Percentiles rank a stretch among this genome's conserved stretches.
Evolutionary conservation across 2,113 vertebrate species (phyloP).

Genomic region (Prunella himalayana): DNA sequence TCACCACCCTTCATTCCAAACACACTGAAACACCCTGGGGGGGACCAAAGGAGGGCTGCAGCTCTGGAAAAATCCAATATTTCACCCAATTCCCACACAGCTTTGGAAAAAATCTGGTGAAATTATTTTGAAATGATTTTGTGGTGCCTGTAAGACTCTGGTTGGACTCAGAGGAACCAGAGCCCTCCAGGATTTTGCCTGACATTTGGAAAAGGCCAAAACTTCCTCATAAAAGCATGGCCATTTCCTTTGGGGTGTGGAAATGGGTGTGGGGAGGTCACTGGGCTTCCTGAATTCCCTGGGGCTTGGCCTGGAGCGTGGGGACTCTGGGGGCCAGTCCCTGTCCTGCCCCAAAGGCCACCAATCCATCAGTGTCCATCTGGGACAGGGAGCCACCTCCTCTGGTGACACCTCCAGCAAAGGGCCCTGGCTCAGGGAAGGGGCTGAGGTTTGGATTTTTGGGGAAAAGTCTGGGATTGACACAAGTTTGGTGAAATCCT

Average conservation of each 20-base stretch:
- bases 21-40: background rate
- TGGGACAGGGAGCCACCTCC: background rate
- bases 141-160: background rate
- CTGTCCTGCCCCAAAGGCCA: background rate
- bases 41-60: background rate
- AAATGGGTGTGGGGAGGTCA: background rate
- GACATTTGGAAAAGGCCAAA: background rate
- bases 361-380: accelerated
- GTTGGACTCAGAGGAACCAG: background rate
- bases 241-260: too few relatives aligned
- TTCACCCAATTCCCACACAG: background rate
- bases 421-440: accelerated
- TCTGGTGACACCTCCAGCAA: background rate
- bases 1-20: background rate
- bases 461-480: background rate
- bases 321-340: background rate
- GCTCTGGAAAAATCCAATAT: background rate
- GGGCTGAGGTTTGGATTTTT: background rate
- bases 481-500: background rate
- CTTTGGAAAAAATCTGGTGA: accelerated
- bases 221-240: background rate
- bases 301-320: background rate
- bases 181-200: background rate
- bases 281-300: background rate
- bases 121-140: background rate